These are phyloP conservation scores for Orestias chungarensis DNA, from an alignment of 2,797 vertebrate species.

Conservation along the genomic window DNA sequence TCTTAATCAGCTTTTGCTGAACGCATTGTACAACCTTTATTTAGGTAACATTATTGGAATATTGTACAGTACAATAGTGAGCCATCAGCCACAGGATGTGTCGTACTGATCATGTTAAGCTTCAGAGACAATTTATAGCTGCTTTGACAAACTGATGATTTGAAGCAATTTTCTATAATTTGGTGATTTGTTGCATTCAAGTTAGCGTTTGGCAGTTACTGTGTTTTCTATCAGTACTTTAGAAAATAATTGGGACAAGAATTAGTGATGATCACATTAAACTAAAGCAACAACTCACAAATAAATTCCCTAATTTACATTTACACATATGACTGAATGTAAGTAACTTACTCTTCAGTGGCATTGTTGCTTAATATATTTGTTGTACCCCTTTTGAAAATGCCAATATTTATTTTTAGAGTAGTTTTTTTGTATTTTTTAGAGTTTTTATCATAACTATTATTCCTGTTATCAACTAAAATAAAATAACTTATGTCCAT, in stretches of 20 bases:
- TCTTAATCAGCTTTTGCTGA: not conserved
- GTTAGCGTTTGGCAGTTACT: not conserved
- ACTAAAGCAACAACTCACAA: no score
- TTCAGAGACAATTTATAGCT: not conserved
- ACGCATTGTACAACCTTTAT: no score
- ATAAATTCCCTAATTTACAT: no score
- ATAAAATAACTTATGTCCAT: no score
- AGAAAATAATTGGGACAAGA: not conserved
- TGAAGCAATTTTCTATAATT: not conserved
- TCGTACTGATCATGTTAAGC: not conserved
- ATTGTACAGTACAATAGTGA: not conserved
- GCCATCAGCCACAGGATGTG: not conserved
- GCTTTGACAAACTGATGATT: slow-evolving; percentile 3
- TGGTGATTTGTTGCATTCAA: not conserved
- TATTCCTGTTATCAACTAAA: no score
- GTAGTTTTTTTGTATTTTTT: not conserved
- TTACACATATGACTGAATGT: not conserved
- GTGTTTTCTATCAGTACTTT: not conserved
- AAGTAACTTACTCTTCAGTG: not conserved
- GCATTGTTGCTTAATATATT: not conserved
- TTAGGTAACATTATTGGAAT: no score
- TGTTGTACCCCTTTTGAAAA: not conserved
- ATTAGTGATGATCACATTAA: not conserved
- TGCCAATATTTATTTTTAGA: not conserved
- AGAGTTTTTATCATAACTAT: not conserved